Conservation (phyloP, 2,888 invertebrate species). For the Dioctria linearis region DNA sequence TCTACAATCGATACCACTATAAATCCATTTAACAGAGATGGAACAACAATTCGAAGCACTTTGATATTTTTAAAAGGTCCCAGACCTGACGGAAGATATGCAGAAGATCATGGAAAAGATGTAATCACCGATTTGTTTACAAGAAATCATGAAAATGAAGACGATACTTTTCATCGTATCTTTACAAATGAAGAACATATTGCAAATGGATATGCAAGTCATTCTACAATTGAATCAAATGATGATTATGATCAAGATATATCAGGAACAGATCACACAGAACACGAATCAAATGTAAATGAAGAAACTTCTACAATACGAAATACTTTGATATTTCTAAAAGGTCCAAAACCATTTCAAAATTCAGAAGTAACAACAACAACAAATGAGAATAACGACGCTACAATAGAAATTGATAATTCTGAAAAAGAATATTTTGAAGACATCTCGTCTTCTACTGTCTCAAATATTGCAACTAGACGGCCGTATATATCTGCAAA, state of each 20-base stretch:
- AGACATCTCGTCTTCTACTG: conserved; percentile 14
- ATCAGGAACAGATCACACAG: neutral
- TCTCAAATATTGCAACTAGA: neutral
- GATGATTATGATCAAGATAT: neutral
- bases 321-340: conserved; percentile 54
- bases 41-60: conserved; percentile 18
- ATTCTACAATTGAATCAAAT: neutral
- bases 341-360: conserved; percentile 53
- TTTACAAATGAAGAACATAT: no score
- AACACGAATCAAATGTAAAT: neutral
- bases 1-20: neutral
- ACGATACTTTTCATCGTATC: neutral
- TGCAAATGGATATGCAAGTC: neutral
- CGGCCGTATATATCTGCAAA: neutral
- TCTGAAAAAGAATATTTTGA: neutral
- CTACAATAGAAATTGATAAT: neutral
- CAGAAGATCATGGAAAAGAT: conserved; percentile 19
- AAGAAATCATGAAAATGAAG: neutral
- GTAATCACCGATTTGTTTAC: neutral
- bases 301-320: conserved; percentile 42
- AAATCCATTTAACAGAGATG: neutral
- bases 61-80: conserved; percentile 22
- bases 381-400: neutral
- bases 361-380: neutral
- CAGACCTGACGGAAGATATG: conserved; percentile 33